These are phyloP conservation scores for Poecilobothrus nobilitatus DNA, from an alignment of 2,888 invertebrate genomes.

Conservation along the genomic window DNA sequence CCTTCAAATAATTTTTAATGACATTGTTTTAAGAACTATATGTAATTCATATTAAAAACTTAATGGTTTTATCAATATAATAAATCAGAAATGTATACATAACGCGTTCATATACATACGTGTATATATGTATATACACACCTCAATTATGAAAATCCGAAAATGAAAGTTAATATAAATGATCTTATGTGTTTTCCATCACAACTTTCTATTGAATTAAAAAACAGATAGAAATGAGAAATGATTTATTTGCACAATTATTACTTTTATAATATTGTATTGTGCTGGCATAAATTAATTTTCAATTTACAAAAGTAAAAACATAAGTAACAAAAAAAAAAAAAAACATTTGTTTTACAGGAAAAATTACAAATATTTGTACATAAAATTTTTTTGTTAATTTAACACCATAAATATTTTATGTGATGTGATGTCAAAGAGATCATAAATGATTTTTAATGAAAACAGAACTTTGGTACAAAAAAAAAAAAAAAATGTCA, in stretches of 20 bases:
- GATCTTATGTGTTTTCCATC: background rate
- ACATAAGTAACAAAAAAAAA: too few species aligned
- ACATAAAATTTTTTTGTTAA: too few species aligned
- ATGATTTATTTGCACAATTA: too few species aligned
- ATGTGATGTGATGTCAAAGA: too few species aligned
- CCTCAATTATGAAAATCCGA: background rate
- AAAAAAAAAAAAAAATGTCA: too few species aligned
- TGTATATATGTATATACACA: background rate
- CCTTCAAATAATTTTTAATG: background rate
- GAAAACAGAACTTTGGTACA: too few species aligned
- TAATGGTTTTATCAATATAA: background rate
- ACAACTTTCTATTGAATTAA: background rate
- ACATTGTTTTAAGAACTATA: too few species aligned
- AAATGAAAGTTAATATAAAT: background rate
- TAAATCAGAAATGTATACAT: too few species aligned
- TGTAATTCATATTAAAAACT: background rate
- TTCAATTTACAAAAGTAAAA: background rate
- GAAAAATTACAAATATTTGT: background rate
- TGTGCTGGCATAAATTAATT: background rate
- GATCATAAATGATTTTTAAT: too few species aligned
- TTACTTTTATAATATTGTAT: background rate
- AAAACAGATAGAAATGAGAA: too few species aligned
- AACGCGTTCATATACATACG: too few species aligned
- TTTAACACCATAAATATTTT: too few species aligned
- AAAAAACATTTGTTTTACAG: background rate